Conservation (phyloP, 2,888 invertebrate genomes). For the Balanococcus diminutus region DNA sequence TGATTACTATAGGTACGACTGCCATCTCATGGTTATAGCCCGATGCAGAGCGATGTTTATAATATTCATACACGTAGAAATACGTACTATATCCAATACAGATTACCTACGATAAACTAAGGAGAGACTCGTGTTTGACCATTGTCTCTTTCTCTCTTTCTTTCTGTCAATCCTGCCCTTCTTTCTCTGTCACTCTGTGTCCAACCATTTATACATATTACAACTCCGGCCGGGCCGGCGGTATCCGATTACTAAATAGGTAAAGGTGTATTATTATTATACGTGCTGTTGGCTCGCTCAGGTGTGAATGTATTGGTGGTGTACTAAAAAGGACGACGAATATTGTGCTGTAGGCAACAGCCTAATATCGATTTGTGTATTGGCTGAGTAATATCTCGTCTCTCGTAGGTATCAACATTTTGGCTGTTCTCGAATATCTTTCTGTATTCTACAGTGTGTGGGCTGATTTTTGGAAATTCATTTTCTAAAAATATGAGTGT, state of each 20-base stretch:
- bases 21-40: neutral
- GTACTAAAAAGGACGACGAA: neutral
- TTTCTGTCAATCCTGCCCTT: neutral
- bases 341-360: neutral
- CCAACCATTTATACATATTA: neutral
- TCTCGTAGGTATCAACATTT: neutral
- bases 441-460: no score
- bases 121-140: neutral
- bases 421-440: neutral
- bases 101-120: neutral
- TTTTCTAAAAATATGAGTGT: neutral
- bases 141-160: neutral
- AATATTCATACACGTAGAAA: neutral
- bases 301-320: constrained; percentile 6
- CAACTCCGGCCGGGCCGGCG: neutral
- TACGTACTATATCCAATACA: neutral
- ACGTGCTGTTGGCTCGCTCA: neutral
- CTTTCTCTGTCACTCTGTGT: neutral
- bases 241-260: constrained; percentile 9
- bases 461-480: neutral
- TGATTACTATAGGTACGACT: neutral
- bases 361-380: constrained; percentile 8
- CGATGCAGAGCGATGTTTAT: neutral
- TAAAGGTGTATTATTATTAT: constrained; percentile 1
- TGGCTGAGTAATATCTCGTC: neutral